phyloP scores from a whole-genome alignment of 2,113 vertebrate genomes.

The Sinocyclocheilus anophthalmus region DNA sequence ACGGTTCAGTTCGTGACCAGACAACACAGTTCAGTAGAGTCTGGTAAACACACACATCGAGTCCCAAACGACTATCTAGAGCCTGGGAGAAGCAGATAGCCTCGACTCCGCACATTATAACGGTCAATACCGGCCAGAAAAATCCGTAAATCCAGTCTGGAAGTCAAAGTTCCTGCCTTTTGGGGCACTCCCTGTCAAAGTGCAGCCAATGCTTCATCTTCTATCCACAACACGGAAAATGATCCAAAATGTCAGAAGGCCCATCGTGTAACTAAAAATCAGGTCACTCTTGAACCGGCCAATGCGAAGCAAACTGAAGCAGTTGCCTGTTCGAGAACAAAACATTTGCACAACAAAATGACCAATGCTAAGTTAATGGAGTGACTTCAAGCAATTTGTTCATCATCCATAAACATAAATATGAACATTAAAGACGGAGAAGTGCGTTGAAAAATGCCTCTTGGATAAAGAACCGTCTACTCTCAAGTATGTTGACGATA shows the following conservation, averaged over 20 bases:
- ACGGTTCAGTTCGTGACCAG: constrained; percentile 33
- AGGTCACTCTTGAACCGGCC: background rate
- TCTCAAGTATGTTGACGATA: constrained; percentile 47
- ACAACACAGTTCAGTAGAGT: constrained; percentile 15
- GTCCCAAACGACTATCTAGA: background rate
- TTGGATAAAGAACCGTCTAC: background rate
- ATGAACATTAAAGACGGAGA: constrained; percentile 12
- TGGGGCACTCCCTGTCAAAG: background rate
- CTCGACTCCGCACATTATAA: background rate
- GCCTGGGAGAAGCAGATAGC: background rate
- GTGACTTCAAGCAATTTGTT: background rate
- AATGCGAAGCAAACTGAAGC: background rate
- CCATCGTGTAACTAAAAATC: background rate
- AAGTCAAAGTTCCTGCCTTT: background rate
- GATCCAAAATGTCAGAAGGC: background rate
- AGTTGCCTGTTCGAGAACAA: too few relatives aligned
- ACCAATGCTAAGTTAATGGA: background rate
- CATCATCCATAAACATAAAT: background rate
- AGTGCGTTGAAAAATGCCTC: background rate
- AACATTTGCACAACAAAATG: too few relatives aligned
- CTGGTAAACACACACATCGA: constrained; percentile 19
- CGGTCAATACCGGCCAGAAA: background rate
- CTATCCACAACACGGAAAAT: background rate
- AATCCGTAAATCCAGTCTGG: background rate
- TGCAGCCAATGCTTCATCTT: background rate